Evolutionary conservation across 1,140 invertebrate genomes (phyloP).

Genomic region (Pseudobourletiella spinata): DNA sequence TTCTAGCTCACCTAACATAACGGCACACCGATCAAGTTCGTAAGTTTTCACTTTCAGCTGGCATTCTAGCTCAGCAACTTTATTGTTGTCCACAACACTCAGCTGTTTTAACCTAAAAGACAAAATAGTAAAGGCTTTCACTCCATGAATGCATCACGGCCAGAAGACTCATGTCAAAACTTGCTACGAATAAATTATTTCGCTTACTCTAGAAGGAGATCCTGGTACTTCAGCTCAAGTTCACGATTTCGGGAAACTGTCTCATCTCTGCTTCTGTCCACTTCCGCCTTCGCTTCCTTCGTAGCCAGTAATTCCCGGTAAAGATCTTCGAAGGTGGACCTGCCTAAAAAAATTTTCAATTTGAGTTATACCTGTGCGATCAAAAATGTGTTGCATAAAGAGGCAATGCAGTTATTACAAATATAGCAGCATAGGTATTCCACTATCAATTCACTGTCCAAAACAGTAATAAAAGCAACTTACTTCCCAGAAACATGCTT

Average conservation of each 20-base stretch:
- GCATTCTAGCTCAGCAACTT: background rate
- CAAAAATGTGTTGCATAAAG: no score
- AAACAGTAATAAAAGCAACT: no score
- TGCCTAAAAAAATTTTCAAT: background rate
- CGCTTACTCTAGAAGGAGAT: background rate
- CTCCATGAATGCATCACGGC: no score
- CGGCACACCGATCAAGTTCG: background rate
- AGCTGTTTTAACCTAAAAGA: background rate
- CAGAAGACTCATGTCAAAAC: no score
- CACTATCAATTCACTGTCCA: no score
- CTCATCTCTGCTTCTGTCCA: background rate
- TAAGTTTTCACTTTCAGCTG: constrained; percentile 1
- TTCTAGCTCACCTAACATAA: background rate
- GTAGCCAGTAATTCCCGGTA: background rate
- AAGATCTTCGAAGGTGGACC: background rate
- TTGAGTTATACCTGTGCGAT: no score
- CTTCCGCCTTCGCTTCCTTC: background rate
- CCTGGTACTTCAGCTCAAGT: background rate
- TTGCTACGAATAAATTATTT: no score
- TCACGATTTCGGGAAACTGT: background rate
- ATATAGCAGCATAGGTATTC: no score
- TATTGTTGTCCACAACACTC: background rate
- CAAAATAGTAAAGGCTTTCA: no score
- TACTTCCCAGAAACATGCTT: no score
- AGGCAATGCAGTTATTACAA: no score